phyloP scores from a whole-genome alignment of 2,888 invertebrate genomes.

The Cryptocephalus primarius region DNA sequence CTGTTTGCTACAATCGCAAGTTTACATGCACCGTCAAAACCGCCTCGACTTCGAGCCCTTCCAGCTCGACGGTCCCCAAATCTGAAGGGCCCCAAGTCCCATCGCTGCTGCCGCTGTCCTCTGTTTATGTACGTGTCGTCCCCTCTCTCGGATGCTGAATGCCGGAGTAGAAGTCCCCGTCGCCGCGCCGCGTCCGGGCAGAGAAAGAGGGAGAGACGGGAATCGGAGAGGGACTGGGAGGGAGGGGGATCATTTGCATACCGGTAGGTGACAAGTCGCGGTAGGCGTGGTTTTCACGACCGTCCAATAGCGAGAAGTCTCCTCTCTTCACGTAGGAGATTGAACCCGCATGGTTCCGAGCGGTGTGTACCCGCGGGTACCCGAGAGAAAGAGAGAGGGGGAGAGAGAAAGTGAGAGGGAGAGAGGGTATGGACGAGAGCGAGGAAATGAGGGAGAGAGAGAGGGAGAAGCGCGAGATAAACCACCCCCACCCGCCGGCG shows the following conservation, averaged over 20 bases:
- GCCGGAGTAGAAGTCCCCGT: slow-evolving; percentile 6
- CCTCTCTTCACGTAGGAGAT: slow-evolving; percentile 28
- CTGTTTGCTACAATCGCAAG: too few relatives aligned
- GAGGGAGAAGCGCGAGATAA: background rate
- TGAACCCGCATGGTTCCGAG: slow-evolving; percentile 36
- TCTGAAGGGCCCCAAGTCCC: too few relatives aligned
- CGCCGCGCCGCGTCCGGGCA: slow-evolving; percentile 2
- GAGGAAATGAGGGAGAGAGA: background rate
- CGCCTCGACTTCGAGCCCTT: too few relatives aligned
- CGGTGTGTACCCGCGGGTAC: slow-evolving; percentile 23
- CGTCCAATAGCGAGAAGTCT: slow-evolving; percentile 27
- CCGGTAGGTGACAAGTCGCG: slow-evolving; percentile 41
- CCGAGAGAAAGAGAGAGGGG: slow-evolving; percentile 1
- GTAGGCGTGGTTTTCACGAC: slow-evolving; percentile 31
- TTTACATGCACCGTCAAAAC: too few relatives aligned
- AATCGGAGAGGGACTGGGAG: background rate
- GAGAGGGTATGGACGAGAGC: background rate
- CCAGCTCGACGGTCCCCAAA: too few relatives aligned
- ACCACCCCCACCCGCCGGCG: background rate
- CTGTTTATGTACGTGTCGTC: too few relatives aligned
- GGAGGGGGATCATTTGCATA: slow-evolving; percentile 37
- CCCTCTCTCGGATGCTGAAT: slow-evolving; percentile 13
- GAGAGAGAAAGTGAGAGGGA: background rate
- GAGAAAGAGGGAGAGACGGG: slow-evolving; percentile 11
- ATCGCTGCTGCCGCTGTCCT: too few relatives aligned